Evolutionary conservation across 2,888 invertebrate genomes (phyloP).

Genomic region (Fragum whitleyi): DNA sequence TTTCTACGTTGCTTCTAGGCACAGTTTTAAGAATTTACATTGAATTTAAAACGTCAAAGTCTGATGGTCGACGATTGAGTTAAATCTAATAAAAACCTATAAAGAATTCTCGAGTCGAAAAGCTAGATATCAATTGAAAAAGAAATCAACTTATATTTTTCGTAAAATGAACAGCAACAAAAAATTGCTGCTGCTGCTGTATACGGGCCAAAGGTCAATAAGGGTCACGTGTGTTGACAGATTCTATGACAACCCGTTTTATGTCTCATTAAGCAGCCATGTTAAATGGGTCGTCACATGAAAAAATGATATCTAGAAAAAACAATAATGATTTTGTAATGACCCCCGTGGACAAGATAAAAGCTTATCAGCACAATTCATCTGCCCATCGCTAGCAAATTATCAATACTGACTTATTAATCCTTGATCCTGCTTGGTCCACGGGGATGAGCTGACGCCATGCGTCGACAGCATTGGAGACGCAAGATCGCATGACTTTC

Average conservation of each 20-base stretch:
- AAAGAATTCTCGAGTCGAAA: too few species aligned
- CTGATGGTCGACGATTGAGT: too few species aligned
- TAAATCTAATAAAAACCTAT: too few species aligned
- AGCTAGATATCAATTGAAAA: too few species aligned
- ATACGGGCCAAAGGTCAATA: conserved; percentile 16
- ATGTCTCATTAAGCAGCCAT: conserved; percentile 20
- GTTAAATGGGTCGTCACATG: conserved; percentile 46
- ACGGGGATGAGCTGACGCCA: neutral
- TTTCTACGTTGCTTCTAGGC: too few species aligned
- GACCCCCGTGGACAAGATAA: conserved; percentile 41
- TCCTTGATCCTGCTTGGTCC: neutral
- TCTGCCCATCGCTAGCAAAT: conserved; percentile 14
- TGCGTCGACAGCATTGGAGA: too few species aligned
- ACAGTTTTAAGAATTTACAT: too few species aligned
- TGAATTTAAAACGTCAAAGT: too few species aligned
- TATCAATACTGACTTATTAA: conserved; percentile 24
- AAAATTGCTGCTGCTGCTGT: neutral
- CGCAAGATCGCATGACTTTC: too few species aligned
- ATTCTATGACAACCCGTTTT: conserved; percentile 19
- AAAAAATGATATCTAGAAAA: conserved; percentile 37
- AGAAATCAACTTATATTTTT: too few species aligned
- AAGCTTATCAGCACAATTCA: conserved; percentile 29
- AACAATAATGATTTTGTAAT: conserved; percentile 41
- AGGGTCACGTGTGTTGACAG: conserved; percentile 22
- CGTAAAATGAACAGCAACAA: too few species aligned